A percentile compares a stretch with the other conserved stretches of the same genome.
Evolutionary conservation across 2,888 invertebrate species (phyloP).

Genomic region (Mimachlamys varia): DNA sequence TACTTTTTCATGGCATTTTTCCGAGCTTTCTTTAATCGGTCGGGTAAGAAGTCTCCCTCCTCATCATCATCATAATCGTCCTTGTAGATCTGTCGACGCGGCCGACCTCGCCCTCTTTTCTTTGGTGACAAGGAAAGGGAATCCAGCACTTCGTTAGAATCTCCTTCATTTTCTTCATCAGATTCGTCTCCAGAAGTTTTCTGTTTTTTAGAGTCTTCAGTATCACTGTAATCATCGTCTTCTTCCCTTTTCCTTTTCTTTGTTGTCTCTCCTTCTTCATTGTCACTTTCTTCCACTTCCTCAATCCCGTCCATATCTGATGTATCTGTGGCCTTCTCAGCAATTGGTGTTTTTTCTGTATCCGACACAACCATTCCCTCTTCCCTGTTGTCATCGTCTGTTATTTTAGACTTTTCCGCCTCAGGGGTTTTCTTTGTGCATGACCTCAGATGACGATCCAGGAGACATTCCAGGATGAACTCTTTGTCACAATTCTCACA

Average conservation of each 20-base stretch:
- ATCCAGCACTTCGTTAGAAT: neutral
- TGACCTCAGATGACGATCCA: slow-evolving; percentile 42
- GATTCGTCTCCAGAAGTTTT: neutral
- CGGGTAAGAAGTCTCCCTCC: neutral
- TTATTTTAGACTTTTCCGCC: neutral
- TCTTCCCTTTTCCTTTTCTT: slow-evolving; percentile 38
- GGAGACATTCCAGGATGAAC: slow-evolving; percentile 45
- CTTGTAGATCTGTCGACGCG: slow-evolving; percentile 43
- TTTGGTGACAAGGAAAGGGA: neutral
- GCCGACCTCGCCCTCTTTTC: slow-evolving; percentile 28
- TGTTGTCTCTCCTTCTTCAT: slow-evolving; percentile 6
- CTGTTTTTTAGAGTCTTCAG: neutral
- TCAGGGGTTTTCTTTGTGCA: neutral
- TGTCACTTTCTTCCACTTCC: neutral
- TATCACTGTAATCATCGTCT: neutral
- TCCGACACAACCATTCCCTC: neutral
- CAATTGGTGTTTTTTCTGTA: neutral
- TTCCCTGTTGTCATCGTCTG: neutral
- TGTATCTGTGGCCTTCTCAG: neutral
- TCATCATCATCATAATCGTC: slow-evolving; percentile 45
- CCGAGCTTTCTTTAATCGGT: neutral
- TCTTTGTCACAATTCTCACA: slow-evolving; percentile 49
- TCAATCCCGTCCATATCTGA: neutral
- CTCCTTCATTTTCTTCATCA: neutral
- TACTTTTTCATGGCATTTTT: neutral